Base-by-base conservation (phyloP, 2,113 vertebrate genomes). In the Probosciger aterrimus region DNA sequence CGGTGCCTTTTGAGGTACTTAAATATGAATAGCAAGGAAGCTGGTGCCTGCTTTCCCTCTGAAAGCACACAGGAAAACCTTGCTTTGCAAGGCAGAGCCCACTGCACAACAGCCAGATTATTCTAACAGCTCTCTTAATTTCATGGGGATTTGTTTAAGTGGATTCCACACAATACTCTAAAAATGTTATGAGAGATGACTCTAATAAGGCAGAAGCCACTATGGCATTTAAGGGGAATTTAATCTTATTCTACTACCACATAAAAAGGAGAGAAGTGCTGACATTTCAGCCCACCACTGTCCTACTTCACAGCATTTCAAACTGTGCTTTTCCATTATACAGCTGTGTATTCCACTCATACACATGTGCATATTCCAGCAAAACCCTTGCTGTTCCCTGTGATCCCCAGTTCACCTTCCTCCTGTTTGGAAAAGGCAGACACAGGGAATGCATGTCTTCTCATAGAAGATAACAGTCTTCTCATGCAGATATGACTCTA, bases 191-290 rank as follows among this genome's bases (percentile, higher is more conserved):
- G 82, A 97, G 96, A 97, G 94, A 92, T 83, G 94, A 97, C 92
- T 97, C 93, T 97, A 97, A 97, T 96, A 97, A 95, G 93, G 94
- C 92, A 96, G 95, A 97, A 94, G 94, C 96, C 91, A 82, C 92
- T 88, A 79, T 0, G 47, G 90, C 87, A 93, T 95, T 96, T 93
- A 96, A 90, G 23, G 81, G 80, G 95, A 96, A 96, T 97, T 96
- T 94, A 97, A 96, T 97, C 87, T 97, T 86, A 96, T 96, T 96
- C 95, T 93, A 35, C 81, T 81, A 91, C 95, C 94, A 92, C 91
- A 96, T 94, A 57, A 96, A 94, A 96, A 75, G 86, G 37, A 90
- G 41, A 89, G 82, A 94, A 97, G 82, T 95, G 95, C 94, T 96
- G 96, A 96, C 97, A 95, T 94, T 94, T 95, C 96, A 96, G 76